phyloP scores from a whole-genome alignment of 2,888 invertebrate genomes.

The Amphipoea oculea region DNA sequence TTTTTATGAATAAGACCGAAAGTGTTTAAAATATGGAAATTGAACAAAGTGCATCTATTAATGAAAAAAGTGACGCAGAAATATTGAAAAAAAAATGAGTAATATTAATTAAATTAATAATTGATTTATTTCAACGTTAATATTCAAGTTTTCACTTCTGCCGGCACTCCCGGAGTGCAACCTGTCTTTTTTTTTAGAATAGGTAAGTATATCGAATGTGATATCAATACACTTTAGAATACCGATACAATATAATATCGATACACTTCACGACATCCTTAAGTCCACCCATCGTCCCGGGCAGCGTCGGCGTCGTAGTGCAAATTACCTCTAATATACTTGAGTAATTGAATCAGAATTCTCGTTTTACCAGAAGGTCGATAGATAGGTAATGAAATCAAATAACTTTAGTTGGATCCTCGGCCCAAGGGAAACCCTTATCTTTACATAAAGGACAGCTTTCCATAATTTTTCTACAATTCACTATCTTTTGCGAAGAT shows the following conservation, averaged over 20 bases:
- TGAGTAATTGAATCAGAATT: conserved; percentile 54
- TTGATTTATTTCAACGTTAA: too few species aligned
- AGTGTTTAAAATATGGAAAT: too few species aligned
- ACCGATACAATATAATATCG: background rate
- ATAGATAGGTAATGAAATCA: conserved; percentile 64
- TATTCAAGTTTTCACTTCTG: too few species aligned
- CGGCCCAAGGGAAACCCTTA: conserved; percentile 62
- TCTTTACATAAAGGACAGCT: conserved; percentile 68
- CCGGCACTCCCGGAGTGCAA: too few species aligned
- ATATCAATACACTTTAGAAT: background rate
- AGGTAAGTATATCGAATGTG: too few species aligned
- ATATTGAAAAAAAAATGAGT: too few species aligned
- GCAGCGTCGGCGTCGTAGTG: conserved; percentile 1
- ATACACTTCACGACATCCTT: background rate
- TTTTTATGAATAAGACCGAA: too few species aligned
- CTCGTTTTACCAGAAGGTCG: conserved; percentile 51
- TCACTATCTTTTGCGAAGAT: conserved; percentile 73
- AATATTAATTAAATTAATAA: too few species aligned
- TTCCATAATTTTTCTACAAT: conserved; percentile 73
- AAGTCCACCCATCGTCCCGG: background rate
- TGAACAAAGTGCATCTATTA: too few species aligned
- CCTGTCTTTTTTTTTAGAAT: background rate
- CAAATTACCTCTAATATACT: conserved; percentile 51
- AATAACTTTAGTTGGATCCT: conserved; percentile 62
- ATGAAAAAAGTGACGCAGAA: too few species aligned